A percentile compares a stretch with the other conserved stretches of the same genome.
phyloP scores from a whole-genome alignment of 1,140 invertebrate species.

The Bombus confusus region DNA sequence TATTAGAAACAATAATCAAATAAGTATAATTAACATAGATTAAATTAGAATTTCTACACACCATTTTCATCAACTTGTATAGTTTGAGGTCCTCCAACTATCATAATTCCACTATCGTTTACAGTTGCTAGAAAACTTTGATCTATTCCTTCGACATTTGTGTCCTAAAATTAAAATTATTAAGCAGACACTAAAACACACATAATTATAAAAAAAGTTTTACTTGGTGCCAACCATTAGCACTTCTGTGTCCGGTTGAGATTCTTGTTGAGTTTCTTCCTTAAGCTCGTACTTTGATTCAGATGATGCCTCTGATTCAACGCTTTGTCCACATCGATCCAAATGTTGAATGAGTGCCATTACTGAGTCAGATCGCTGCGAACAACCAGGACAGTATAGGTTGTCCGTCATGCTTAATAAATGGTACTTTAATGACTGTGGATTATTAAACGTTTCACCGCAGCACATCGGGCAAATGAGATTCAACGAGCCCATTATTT shows the following conservation, averaged over 20 bases:
- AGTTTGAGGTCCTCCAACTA: conserved; percentile 73
- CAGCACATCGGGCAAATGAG: conserved; percentile 86
- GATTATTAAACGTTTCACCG: conserved; percentile 84
- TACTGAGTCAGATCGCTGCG: conserved; percentile 81
- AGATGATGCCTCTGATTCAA: neutral
- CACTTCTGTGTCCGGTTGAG: conserved; percentile 39
- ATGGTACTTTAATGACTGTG: conserved; percentile 84
- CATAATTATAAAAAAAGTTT: too few relatives aligned
- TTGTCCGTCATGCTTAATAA: conserved; percentile 84
- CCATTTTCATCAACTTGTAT: conserved; percentile 79
- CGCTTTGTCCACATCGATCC: conserved; percentile 74
- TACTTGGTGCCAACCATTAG: conserved; percentile 42
- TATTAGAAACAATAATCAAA: conserved; percentile 53
- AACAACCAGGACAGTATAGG: conserved; percentile 85
- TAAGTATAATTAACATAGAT: conserved; percentile 14
- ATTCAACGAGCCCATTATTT: conserved; percentile 82
- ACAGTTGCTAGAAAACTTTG: conserved; percentile 75
- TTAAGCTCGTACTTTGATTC: conserved; percentile 8
- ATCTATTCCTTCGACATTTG: conserved; percentile 66
- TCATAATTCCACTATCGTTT: conserved; percentile 75
- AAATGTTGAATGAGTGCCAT: conserved; percentile 83
- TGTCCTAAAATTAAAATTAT: conserved; percentile 59
- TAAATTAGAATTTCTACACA: conserved; percentile 59
- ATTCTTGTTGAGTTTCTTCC: conserved; percentile 23
- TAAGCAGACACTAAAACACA: neutral